Evolutionary conservation across 2,113 vertebrate genomes (phyloP).

Genomic region (Otolemur garnettii): DNA sequence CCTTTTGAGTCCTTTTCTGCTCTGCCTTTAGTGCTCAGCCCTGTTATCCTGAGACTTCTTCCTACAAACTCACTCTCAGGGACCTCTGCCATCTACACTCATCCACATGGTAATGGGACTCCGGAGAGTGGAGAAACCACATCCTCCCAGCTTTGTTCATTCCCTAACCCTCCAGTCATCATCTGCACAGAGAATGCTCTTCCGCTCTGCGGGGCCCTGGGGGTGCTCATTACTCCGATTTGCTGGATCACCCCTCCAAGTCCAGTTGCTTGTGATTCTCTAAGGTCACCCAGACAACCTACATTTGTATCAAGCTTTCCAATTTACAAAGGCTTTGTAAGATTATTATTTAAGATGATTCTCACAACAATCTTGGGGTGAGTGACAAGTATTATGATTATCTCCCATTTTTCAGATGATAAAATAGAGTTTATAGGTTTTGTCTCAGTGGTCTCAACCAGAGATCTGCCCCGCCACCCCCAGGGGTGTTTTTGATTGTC

Average conservation of each 20-base stretch:
- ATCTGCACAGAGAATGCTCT: fast-evolving
- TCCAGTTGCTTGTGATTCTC: neutral
- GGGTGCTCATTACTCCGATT: neutral
- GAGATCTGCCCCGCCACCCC: neutral
- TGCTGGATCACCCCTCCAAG: neutral
- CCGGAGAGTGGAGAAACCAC: no score
- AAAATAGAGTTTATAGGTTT: neutral
- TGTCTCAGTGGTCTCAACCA: neutral
- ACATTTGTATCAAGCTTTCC: neutral
- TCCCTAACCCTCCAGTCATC: neutral
- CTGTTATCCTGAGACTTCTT: neutral
- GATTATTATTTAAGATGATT: neutral
- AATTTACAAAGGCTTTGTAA: neutral
- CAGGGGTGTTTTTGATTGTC: neutral
- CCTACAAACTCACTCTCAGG: neutral
- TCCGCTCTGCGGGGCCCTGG: neutral
- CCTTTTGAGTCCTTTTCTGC: neutral
- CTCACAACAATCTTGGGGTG: neutral
- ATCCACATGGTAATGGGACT: neutral
- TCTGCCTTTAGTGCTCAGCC: neutral
- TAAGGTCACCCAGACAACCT: neutral
- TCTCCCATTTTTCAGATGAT: neutral
- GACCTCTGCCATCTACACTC: neutral
- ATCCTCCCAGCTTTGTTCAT: neutral
- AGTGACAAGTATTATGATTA: neutral